Evolutionary conservation across 2,888 invertebrate genomes (phyloP), one percentile per base, ranked within the genome.

Genomic region (Cryptocephalus moraei): DNA sequence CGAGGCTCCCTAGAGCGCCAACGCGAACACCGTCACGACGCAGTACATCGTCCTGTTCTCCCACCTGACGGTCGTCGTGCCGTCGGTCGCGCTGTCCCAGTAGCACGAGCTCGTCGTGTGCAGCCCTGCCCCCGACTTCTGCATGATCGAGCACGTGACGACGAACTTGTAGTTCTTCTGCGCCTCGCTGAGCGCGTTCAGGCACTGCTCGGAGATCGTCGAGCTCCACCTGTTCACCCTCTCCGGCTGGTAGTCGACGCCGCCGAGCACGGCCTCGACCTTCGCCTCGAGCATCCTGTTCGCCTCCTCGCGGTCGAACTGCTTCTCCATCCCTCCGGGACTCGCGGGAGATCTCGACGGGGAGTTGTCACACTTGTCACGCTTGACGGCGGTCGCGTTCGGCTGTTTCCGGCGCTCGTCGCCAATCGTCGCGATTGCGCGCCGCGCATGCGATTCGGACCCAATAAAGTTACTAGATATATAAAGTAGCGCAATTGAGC

Each of bases 11-110:
- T 56, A 71, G 54, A 71, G 70, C 13, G 85, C 82, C 41, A 86
- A 70, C 33, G 84, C 89, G 75, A 87, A 90, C 36, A 90, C 81
- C 56, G 86, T 86, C 32, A 88, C 83, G 53, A 89, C 86, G 64
- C 87, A 88, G 66, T 86, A 86, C 82, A 90, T 85, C 51, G 81
- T 84, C 68, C 88, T 88, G 68, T 88, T 89, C 64, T 91, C 89
- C 89, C 89, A 91, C 60, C 88, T 79, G 8, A 88, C 85, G 1
- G 86, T 88, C 66, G 86, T 86, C 41, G 84, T 82, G 59, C 86
- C 82, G 68, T 90, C 90, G 1, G 87, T 86, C 9, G 77, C 73
- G 48, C 80, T 86, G 67, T 91, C 89, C 90, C 90, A 90, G 66
- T 76, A 90, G 64, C 89, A 89, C 1, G 86, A 84, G 53, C 84